phyloP scores from a whole-genome alignment of 30 jellyfish, hydroid and myxozoan genomes.

The Hydractinia symbiolongicarpus region DNA sequence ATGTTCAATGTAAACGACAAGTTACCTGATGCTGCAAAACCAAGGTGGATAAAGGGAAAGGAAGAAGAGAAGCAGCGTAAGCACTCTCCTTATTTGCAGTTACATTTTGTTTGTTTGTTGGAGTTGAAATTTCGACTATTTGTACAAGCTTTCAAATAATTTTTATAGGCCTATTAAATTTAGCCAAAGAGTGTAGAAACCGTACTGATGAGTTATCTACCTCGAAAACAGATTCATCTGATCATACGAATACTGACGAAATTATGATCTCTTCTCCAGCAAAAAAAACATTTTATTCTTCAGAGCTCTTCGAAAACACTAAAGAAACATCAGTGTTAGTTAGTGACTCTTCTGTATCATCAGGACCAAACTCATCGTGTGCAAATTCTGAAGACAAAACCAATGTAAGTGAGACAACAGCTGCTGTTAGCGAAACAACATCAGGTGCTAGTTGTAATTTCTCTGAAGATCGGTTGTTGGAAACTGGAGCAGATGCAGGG shows the following conservation, averaged over 20 bases:
- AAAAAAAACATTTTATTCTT: not conserved
- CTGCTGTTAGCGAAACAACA: not conserved
- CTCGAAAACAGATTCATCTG: not conserved
- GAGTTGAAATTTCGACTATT: too few relatives aligned
- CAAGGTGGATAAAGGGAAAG: conserved; percentile 39
- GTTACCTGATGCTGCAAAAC: conserved; percentile 63
- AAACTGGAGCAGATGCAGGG: not conserved
- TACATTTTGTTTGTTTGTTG: not conserved
- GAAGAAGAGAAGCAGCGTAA: not conserved
- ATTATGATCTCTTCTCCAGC: not conserved
- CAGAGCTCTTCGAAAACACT: not conserved
- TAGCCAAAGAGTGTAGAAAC: too few relatives aligned
- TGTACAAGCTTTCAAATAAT: too few relatives aligned
- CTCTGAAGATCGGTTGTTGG: too few relatives aligned
- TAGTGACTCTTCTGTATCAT: not conserved
- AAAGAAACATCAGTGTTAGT: not conserved
- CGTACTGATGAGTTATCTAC: not conserved
- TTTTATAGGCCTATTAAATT: too few relatives aligned
- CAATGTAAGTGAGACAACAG: too few relatives aligned
- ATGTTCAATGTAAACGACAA: conserved; percentile 58
- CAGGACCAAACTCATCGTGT: not conserved
- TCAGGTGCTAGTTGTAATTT: not conserved
- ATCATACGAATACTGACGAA: not conserved
- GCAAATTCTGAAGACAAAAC: not conserved
- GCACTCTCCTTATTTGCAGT: not conserved